Evolutionary conservation across 2,797 vertebrate genomes (phyloP).

Genomic region (Esox lucius): DNA sequence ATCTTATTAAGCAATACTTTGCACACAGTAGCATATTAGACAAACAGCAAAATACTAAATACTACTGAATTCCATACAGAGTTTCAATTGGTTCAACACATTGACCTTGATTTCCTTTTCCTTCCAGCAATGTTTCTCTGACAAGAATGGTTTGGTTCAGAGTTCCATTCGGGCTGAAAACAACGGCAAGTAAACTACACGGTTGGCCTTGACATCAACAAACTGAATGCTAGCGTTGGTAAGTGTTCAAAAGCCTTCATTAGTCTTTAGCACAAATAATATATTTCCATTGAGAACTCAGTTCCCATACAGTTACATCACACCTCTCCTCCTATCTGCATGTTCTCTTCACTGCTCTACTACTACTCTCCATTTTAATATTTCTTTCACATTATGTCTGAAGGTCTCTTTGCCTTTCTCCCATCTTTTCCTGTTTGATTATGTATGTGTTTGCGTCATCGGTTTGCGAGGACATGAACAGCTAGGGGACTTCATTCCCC

Average conservation of each 20-base stretch:
- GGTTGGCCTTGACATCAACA: neutral
- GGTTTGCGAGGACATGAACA: neutral
- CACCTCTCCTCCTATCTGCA: neutral
- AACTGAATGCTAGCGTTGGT: neutral
- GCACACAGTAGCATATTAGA: no score
- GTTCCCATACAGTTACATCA: neutral
- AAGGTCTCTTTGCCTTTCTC: neutral
- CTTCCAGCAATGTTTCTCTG: neutral
- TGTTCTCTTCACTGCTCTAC: no score
- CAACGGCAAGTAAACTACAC: neutral
- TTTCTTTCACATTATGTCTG: neutral
- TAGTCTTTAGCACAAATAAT: neutral
- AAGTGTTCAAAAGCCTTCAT: neutral
- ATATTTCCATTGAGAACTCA: neutral
- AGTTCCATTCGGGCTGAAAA: neutral
- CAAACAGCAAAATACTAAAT: no score
- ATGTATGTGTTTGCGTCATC: neutral
- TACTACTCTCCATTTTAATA: neutral
- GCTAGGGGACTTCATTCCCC: neutral
- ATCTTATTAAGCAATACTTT: no score
- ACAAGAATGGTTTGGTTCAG: neutral
- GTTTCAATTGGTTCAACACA: no score
- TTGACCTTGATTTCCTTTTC: no score
- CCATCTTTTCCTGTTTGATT: neutral
- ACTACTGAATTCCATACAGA: neutral